These are phyloP conservation scores for Drosophila serrata DNA, from an alignment of 1,140 invertebrate species.

Conservation along the genomic window DNA sequence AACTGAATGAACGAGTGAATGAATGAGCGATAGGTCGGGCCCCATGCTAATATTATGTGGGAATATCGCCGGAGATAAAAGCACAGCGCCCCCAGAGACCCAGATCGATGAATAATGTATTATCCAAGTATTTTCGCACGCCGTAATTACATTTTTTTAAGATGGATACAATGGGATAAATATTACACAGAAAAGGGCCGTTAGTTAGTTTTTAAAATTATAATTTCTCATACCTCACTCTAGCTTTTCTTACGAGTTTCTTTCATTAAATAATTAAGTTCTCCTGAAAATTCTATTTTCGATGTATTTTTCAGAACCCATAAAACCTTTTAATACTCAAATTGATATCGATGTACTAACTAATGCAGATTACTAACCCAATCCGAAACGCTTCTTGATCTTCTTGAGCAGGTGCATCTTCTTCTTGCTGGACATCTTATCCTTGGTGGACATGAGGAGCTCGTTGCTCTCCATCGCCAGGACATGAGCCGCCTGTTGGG, in stretches of 20 bases:
- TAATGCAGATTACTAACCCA: constrained; percentile 84
- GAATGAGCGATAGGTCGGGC: constrained; percentile 40
- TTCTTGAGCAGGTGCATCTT: constrained; percentile 87
- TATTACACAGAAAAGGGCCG: background rate
- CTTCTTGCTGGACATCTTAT: constrained; percentile 85
- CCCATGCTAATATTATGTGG: constrained; percentile 77
- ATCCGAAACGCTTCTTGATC: constrained; percentile 86
- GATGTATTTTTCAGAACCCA: no score
- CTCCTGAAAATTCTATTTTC: no score
- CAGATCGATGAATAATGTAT: constrained; percentile 70
- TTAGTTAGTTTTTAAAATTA: background rate
- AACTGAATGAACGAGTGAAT: constrained; percentile 50
- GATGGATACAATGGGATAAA: constrained; percentile 16
- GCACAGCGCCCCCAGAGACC: constrained; percentile 7
- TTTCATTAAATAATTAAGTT: background rate
- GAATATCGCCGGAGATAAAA: constrained; percentile 44
- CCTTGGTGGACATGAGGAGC: constrained; percentile 75
- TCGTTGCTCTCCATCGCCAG: constrained; percentile 71
- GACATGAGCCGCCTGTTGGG: constrained; percentile 71
- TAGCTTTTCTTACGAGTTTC: background rate
- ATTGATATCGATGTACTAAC: constrained; percentile 8
- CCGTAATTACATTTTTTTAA: constrained; percentile 39
- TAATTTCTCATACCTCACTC: background rate
- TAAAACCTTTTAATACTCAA: no score
- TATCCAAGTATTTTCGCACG: constrained; percentile 65